These are phyloP conservation scores for Alces alces DNA, from an alignment of 2,113 vertebrate species.

Conservation along the genomic window DNA sequence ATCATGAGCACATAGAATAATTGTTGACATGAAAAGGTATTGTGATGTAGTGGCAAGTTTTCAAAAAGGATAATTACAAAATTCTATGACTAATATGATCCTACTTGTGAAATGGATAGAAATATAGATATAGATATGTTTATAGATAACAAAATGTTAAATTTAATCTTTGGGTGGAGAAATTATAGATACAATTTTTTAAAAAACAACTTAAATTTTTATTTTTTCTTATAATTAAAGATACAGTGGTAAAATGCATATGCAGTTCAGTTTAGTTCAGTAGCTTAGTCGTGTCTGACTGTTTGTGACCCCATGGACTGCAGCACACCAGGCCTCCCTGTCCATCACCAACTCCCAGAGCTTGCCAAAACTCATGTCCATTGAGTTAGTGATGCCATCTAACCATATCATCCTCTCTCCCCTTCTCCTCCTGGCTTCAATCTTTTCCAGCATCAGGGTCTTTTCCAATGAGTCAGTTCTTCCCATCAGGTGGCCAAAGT, in stretches of 20 bases:
- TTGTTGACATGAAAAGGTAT: neutral
- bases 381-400: neutral
- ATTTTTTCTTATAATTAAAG: neutral
- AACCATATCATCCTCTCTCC: neutral
- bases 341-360: neutral
- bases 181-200: neutral
- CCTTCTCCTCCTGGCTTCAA: neutral
- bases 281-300: neutral
- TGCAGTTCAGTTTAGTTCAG: neutral
- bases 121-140: neutral
- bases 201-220: neutral
- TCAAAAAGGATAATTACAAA: neutral
- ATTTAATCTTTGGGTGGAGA: neutral
- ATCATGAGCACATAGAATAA: neutral
- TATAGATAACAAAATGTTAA: neutral
- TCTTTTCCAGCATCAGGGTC: neutral
- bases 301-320: neutral
- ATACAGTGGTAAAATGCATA: neutral
- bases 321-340: neutral
- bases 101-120: neutral
- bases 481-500: neutral
- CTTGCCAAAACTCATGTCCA: neutral
- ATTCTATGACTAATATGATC: neutral
- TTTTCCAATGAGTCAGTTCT: neutral
- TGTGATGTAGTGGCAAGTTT: neutral